Evolutionary conservation across 1,140 invertebrate species (phyloP), one percentile per base, ranked within the genome.

Genomic region (Bombus confusus): DNA sequence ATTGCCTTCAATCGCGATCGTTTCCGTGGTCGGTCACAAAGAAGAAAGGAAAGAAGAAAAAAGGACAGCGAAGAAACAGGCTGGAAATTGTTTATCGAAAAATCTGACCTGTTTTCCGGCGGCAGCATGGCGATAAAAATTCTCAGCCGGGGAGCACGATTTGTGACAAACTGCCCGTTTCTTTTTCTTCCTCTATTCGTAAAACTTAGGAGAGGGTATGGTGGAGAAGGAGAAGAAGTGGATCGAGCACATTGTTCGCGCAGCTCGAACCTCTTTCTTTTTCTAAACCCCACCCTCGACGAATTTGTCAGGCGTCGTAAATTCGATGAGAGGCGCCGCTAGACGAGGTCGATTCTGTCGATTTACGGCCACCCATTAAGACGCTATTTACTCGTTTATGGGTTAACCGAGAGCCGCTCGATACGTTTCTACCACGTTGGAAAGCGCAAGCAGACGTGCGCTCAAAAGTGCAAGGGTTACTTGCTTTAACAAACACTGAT

Each of bases 261-360:
- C 3, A 34, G 10, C n/a, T 18, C 28, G 4, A 4, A 13, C 1
- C 47, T 22, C 37, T 18, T 12, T 62, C 39, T 41, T 28, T 39
- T n/a, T 37, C 22, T 22, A 34, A 34, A 1, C 18, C 39, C 3
- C 39, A n/a, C 22, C n/a, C 62, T 18, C 28, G 41, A 15, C 57
- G 62, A 76, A 83, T 83, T 83, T 83, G 81, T 83, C 81, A 77
- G 73, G 72, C 81, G 73, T 83, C 81, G 81, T 83, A 83, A 83
- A 83, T 83, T 83, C 73, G 62, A 76, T 41, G 72, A 64, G 81
- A 68, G 73, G 73, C 41, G 80, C 80, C 80, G 72, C 47, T 39
- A 74, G 80, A 59, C 80, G 71, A 82, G 72, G 73, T 76, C 81
- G 81, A 83, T 83, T 68, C 81, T 62, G 15, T 41, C 72, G 81